These are phyloP conservation scores for Chrysoperla carnea DNA, from an alignment of 1,140 invertebrate genomes.

Conservation along the genomic window DNA sequence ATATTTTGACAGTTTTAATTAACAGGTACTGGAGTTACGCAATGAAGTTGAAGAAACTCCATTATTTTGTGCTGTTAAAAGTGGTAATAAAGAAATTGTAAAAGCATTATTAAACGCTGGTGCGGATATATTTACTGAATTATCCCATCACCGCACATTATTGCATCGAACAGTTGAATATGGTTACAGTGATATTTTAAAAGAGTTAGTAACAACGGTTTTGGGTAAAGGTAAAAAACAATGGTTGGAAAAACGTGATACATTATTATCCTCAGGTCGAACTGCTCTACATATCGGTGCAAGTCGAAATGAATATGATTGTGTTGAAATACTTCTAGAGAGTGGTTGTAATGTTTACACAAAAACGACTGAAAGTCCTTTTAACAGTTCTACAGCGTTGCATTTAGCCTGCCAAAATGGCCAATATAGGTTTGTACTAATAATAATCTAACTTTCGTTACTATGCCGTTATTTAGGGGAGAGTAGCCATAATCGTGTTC, in stretches of 20 bases:
- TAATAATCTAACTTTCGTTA: too few species aligned
- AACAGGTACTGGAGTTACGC: too few species aligned
- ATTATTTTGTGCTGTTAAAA: constrained; percentile 28
- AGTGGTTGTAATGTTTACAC: constrained; percentile 27
- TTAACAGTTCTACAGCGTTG: constrained; percentile 32
- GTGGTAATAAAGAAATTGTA: constrained; percentile 24
- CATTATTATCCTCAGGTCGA: constrained; percentile 18
- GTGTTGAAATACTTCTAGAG: constrained; percentile 42
- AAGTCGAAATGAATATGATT: constrained; percentile 37
- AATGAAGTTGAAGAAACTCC: constrained; percentile 29
- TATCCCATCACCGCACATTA: constrained; percentile 21
- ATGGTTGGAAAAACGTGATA: too few species aligned
- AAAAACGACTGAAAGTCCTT: constrained; percentile 18
- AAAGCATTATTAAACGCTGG: constrained; percentile 26
- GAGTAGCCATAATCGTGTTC: too few species aligned
- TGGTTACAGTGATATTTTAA: constrained; percentile 21
- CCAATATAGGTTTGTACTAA: too few species aligned
- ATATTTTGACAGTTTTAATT: too few species aligned
- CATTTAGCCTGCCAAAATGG: constrained; percentile 26
- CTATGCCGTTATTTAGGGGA: too few species aligned
- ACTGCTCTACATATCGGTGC: constrained; percentile 52
- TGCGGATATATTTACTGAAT: constrained; percentile 20
- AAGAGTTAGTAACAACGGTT: constrained; percentile 19
- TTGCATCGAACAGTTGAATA: constrained; percentile 25
- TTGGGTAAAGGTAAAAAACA: neutral